Percentiles rank a stretch among this genome's conserved stretches.
Evolutionary conservation across 2,113 vertebrate genomes (phyloP).

Genomic region (Myotis brandtii): DNA sequence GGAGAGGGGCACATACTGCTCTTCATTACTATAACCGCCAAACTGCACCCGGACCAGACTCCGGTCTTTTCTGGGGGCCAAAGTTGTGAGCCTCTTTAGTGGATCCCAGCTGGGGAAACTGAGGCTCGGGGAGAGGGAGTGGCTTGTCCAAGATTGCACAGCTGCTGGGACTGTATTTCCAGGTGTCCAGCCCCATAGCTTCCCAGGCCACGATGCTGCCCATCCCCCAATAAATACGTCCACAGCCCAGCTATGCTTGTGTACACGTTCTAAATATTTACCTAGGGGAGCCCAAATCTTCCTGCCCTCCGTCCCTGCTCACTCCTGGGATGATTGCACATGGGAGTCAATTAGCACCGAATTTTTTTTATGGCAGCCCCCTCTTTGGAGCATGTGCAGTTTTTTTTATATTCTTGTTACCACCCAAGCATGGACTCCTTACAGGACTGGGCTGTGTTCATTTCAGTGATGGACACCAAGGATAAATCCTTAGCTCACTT

Average conservation of each 20-base stretch:
- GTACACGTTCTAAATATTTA: conserved; percentile 75
- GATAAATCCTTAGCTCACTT: conserved; percentile 25
- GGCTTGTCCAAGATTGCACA: not conserved
- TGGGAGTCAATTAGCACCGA: conserved; percentile 65
- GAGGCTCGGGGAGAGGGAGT: not conserved
- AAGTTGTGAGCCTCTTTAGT: not conserved
- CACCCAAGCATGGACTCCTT: conserved; percentile 35
- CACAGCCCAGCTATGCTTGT: conserved; percentile 55
- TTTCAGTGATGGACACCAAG: conserved; percentile 65
- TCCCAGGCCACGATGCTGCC: not conserved
- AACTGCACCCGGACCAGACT: not conserved
- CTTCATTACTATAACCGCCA: not conserved
- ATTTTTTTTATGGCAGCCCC: conserved; percentile 57
- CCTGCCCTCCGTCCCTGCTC: not conserved
- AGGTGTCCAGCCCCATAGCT: not conserved
- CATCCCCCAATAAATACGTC: not conserved
- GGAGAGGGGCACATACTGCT: not conserved
- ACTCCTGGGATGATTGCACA: conserved; percentile 13
- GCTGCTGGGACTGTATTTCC: not conserved
- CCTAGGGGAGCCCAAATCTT: conserved; percentile 61
- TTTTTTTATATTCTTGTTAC: conserved; percentile 55
- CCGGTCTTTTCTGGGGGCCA: not conserved
- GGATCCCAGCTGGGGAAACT: not conserved
- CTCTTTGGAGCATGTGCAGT: not conserved
- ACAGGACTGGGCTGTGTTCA: conserved; percentile 35